These are phyloP conservation scores for Drosophila hydei DNA, from an alignment of 1,140 invertebrate genomes.

Conservation along the genomic window DNA sequence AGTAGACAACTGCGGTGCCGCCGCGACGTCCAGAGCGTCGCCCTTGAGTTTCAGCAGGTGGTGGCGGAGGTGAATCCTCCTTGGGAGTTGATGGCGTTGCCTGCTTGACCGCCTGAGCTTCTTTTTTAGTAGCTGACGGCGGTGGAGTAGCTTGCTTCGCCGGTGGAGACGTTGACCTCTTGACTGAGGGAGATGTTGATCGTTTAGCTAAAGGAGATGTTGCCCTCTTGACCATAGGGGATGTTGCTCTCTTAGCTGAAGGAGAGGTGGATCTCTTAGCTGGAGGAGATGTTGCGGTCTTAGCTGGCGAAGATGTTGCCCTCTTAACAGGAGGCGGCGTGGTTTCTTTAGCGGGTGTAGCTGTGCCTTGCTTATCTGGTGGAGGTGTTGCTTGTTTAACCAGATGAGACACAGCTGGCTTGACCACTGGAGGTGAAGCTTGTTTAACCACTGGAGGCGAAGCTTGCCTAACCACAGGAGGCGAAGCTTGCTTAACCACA, in stretches of 20 bases:
- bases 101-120: slow-evolving; percentile 20
- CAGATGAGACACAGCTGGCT: slow-evolving; percentile 28
- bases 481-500: too few species aligned
- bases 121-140: slow-evolving; percentile 1
- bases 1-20: slow-evolving; percentile 58
- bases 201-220: background rate
- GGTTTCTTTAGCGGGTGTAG: background rate
- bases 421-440: background rate
- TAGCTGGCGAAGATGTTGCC: background rate
- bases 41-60: slow-evolving; percentile 18
- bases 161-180: slow-evolving; percentile 2
- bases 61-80: slow-evolving; percentile 21
- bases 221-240: slow-evolving; percentile 3
- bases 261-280: background rate
- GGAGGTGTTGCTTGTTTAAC: slow-evolving; percentile 13
- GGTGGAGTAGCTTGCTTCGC: slow-evolving; percentile 14
- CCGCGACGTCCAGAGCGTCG: slow-evolving; percentile 74
- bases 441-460: background rate
- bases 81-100: slow-evolving; percentile 26
- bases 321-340: slow-evolving; percentile 1
- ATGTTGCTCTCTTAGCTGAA: background rate
- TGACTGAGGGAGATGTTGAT: background rate
- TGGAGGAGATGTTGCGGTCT: background rate
- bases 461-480: background rate
- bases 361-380: background rate